phyloP scores from a whole-genome alignment of 2,113 vertebrate genomes.

The Chascanopsetta lugubris region DNA sequence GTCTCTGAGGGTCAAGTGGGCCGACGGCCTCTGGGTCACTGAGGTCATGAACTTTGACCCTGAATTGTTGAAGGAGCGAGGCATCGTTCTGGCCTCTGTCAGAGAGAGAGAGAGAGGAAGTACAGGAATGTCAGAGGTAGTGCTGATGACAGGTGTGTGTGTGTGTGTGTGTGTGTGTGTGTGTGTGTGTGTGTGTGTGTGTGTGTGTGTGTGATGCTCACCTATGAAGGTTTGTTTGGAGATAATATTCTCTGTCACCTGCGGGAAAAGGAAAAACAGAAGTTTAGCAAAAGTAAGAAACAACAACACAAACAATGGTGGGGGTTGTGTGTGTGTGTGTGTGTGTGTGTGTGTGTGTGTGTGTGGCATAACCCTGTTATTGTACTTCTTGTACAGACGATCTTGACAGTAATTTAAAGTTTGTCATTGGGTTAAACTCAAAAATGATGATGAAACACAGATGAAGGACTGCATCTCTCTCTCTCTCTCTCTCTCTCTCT shows the following conservation, averaged over 20 bases:
- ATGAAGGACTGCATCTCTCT: no score
- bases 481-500: no score
- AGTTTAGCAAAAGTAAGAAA: background rate
- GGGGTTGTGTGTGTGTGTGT: no score
- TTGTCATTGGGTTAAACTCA: no score
- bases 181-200: constrained; percentile 17
- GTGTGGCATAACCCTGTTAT: no score
- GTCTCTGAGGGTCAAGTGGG: constrained; percentile 82
- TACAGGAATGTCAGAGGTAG: background rate
- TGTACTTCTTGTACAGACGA: no score
- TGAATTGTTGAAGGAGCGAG: constrained; percentile 78
- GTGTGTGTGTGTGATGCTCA: constrained; percentile 65
- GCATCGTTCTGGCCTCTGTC: constrained; percentile 79
- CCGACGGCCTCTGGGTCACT: constrained; percentile 80
- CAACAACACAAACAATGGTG: background rate
- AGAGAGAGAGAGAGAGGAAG: constrained; percentile 17
- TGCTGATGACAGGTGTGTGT: background rate
- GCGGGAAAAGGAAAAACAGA: constrained; percentile 23
- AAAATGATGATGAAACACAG: no score
- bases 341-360: no score
- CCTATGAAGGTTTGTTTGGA: constrained; percentile 81
- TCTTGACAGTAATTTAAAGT: no score
- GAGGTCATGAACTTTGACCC: constrained; percentile 78
- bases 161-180: constrained; percentile 10
- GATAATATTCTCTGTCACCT: constrained; percentile 85